Conservation (phyloP, 2,113 vertebrate genomes). For the Numida meleagris region DNA sequence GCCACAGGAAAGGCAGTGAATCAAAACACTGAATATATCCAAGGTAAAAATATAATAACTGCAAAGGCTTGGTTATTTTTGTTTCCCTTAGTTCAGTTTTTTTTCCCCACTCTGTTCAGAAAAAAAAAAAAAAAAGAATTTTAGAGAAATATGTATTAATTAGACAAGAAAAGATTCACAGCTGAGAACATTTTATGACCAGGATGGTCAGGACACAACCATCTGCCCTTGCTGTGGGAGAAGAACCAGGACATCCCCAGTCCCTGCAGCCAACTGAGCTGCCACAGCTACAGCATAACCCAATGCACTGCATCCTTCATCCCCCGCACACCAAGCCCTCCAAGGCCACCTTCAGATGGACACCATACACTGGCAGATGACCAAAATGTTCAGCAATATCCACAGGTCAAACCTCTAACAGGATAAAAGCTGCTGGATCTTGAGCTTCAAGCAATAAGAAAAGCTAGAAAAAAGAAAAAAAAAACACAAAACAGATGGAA, state of each 20-base stretch:
- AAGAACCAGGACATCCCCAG: not conserved
- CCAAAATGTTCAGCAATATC: not conserved
- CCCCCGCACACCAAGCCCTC: not conserved
- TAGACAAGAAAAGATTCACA: not conserved
- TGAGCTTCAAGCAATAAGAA: not conserved
- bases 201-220: accelerated
- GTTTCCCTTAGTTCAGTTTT: not conserved
- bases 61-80: not conserved
- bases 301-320: accelerated
- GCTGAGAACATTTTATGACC: not conserved
- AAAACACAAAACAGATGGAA: not conserved
- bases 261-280: not conserved
- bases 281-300: accelerated
- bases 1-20: not conserved
- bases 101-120: not conserved
- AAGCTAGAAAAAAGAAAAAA: not conserved
- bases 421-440: not conserved
- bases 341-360: not conserved
- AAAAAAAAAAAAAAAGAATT: not conserved
- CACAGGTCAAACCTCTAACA: too few relatives aligned
- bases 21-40: not conserved
- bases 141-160: not conserved
- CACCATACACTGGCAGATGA: not conserved
- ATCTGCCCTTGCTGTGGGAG: not conserved
- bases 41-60: not conserved